These are phyloP conservation scores for Muntiacus muntjak DNA, from an alignment of 2,113 vertebrate genomes.

Conservation along the genomic window DNA sequence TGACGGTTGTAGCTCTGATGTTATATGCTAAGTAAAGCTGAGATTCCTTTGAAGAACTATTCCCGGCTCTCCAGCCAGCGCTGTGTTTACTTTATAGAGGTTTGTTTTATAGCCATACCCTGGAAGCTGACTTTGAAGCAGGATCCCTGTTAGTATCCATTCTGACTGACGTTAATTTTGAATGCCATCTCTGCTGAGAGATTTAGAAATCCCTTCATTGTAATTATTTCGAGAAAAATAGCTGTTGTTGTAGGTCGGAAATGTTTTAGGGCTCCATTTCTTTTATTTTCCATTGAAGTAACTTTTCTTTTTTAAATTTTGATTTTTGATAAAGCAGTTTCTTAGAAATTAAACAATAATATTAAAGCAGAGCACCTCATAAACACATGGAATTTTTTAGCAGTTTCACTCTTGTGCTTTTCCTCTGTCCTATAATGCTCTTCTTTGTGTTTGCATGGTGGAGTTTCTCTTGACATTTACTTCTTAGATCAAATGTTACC, in stretches of 20 bases:
- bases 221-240: neutral
- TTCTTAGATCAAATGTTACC: neutral
- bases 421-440: neutral
- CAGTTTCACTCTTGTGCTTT: neutral
- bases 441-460: neutral
- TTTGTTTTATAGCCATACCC: neutral
- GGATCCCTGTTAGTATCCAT: neutral
- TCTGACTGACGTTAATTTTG: neutral
- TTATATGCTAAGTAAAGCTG: neutral
- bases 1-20: neutral
- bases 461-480: neutral
- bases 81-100: neutral
- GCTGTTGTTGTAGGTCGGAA: neutral
- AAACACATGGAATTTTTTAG: neutral
- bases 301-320: neutral
- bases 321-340: neutral
- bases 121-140: neutral
- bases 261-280: neutral
- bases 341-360: neutral
- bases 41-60: neutral
- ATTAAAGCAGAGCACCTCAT: neutral
- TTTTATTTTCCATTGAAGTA: neutral
- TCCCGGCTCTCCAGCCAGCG: neutral
- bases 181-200: neutral
- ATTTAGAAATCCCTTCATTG: neutral